Base-by-base conservation (phyloP, 2,797 vertebrate species). In the Tragopan temminckii region DNA sequence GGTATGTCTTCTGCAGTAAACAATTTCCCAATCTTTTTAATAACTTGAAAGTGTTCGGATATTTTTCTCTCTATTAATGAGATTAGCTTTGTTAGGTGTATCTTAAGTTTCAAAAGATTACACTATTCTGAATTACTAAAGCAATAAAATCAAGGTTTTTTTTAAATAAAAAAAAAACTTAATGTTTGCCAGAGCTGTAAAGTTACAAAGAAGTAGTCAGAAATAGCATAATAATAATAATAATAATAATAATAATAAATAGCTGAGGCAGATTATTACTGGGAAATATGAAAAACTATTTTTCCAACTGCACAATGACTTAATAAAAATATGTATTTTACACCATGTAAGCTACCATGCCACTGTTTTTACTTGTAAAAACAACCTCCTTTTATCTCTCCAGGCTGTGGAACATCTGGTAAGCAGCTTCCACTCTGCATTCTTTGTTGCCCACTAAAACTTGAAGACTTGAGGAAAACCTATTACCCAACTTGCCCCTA, bases 331-430 rank as follows among this genome's bases (percentile, higher is more conserved):
- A 70, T 58, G 80, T 95, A 72, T 94, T 95, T 96, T 95, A 94
- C 70, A 94, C 66, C 94, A 61, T 76, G 50, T 85, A 95, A 80
- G 72, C 80, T 92, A 91, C 83, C 91, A 57, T 93, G 91, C 96
- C 88, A 95, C 75, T 29, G 52, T 90, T 88, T 95, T 68, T 93
- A 64, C 91, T 95, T 95, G 95, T 95, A 80, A 95, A 88, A 95
- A 83, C 82, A 88, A 91, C 69, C 70, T 94, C 80, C 96, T 95
- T 96, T 97, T 95, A 92, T 97, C 92, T 96, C 71, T 93, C 61
- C 81, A 66, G 94, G 72, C 93, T 96, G 89, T 62, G 93, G 85
- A 97, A 94, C 95, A 97, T 97, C 96, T 98, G 95, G 93, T 85
- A 93, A 95, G 94, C 95, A 97, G 95, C 85, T 97, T 96, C 81